Evolutionary conservation across 2,888 invertebrate genomes (phyloP).

Genomic region (Diplolepis rosae): DNA sequence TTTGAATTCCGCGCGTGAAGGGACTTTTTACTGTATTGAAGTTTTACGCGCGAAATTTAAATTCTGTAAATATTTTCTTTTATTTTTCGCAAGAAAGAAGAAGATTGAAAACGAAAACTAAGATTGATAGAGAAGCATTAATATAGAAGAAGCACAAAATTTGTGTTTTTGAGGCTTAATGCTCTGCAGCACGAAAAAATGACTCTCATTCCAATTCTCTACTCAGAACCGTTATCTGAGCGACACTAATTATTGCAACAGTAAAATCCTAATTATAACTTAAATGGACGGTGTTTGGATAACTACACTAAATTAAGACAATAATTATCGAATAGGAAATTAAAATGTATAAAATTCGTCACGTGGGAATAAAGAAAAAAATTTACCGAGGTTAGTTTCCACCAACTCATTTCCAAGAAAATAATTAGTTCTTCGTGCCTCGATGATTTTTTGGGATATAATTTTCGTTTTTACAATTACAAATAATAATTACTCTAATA

Average conservation of each 20-base stretch:
- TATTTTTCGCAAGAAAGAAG: neutral
- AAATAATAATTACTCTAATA: too few species aligned
- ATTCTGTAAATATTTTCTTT: neutral
- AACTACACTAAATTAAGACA: neutral
- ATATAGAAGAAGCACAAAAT: too few species aligned
- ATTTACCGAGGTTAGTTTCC: too few species aligned
- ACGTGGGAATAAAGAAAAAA: too few species aligned
- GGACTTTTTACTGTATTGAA: too few species aligned
- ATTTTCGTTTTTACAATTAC: too few species aligned
- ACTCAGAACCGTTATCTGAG: constrained; percentile 8
- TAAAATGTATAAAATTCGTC: too few species aligned
- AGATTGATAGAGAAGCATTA: neutral
- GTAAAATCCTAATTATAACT: neutral
- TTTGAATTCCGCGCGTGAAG: neutral
- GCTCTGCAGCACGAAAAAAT: neutral
- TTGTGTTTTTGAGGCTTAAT: neutral
- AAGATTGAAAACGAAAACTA: neutral
- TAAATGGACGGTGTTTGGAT: neutral
- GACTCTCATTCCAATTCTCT: neutral
- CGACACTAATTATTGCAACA: constrained; percentile 9
- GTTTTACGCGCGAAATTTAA: neutral
- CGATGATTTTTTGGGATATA: too few species aligned
- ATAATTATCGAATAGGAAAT: neutral
- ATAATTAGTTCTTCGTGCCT: too few species aligned
- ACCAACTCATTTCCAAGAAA: too few species aligned